Evolutionary conservation across 2,113 vertebrate species (phyloP).

Genomic region (Callocephalon fimbriatum): DNA sequence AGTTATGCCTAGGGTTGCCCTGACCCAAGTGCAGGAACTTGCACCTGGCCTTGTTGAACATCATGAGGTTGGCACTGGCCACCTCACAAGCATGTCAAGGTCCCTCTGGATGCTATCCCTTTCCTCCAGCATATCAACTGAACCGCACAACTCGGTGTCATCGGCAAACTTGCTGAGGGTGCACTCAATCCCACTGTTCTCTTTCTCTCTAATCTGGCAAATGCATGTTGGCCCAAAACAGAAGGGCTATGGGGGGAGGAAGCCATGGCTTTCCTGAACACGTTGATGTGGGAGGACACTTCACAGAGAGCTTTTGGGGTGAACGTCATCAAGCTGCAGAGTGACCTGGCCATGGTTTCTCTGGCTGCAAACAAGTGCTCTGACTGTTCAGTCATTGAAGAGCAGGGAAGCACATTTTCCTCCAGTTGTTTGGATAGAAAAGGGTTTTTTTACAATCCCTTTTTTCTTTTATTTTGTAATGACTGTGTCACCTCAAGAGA

Average conservation of each 20-base stretch:
- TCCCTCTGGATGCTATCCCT: background rate
- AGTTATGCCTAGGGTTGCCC: background rate
- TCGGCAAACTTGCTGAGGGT: background rate
- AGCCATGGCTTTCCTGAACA: background rate
- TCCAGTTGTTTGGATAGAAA: background rate
- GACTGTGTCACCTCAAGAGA: background rate
- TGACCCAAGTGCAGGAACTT: background rate
- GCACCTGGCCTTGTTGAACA: background rate
- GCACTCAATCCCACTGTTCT: background rate
- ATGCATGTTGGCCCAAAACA: background rate
- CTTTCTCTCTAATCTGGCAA: background rate
- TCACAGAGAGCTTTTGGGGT: background rate
- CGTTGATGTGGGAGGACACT: background rate
- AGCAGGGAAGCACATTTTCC: background rate
- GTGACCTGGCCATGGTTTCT: background rate
- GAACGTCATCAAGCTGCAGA: background rate
- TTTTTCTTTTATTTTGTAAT: background rate
- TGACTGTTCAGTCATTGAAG: background rate
- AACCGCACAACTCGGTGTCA: background rate
- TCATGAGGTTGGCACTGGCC: background rate
- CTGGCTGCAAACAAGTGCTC: background rate
- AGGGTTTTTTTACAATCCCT: rapidly evolving
- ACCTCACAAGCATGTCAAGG: background rate
- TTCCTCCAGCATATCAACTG: background rate
- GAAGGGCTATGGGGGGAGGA: background rate